Percentiles rank a stretch among this genome's conserved stretches.
These are phyloP conservation scores for Troides aeacus DNA, from an alignment of 2,888 invertebrate species.

Conservation along the genomic window DNA sequence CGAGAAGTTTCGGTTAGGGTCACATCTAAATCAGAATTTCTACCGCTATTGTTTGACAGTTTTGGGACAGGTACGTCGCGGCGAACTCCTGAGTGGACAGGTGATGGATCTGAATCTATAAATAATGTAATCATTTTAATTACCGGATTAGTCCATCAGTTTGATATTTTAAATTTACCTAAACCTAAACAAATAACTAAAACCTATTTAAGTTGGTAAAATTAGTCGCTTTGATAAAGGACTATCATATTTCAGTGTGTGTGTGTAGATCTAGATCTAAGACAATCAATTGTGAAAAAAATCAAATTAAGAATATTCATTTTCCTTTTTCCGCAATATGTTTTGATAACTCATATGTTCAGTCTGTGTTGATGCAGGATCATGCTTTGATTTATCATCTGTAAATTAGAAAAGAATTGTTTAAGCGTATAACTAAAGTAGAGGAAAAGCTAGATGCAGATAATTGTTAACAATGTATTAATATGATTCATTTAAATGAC, in stretches of 20 bases:
- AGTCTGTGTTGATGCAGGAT: neutral
- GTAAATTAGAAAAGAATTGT: neutral
- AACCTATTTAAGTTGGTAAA: too few relatives aligned
- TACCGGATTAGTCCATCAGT: neutral
- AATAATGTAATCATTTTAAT: slow-evolving; percentile 3
- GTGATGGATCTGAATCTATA: slow-evolving; percentile 16
- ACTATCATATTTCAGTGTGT: too few relatives aligned
- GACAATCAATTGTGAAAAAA: neutral
- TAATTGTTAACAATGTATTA: neutral
- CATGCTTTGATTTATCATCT: slow-evolving; percentile 7
- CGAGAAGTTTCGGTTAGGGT: slow-evolving; percentile 19
- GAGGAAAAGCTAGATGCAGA: neutral
- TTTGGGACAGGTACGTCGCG: slow-evolving; percentile 21
- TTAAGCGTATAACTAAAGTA: neutral
- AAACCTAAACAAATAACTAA: neutral
- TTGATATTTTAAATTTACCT: neutral
- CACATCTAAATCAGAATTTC: slow-evolving; percentile 25
- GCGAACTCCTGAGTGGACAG: slow-evolving; percentile 4
- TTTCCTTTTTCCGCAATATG: slow-evolving; percentile 1
- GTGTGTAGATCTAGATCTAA: neutral
- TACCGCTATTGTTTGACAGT: slow-evolving; percentile 23
- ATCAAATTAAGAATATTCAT: neutral
- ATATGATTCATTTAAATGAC: neutral
- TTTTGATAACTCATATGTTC: slow-evolving; percentile 7
- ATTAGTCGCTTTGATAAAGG: too few relatives aligned